These are phyloP conservation scores for Propithecus perrieri DNA, from an alignment of 2,797 vertebrate genomes.

Conservation along the genomic window DNA sequence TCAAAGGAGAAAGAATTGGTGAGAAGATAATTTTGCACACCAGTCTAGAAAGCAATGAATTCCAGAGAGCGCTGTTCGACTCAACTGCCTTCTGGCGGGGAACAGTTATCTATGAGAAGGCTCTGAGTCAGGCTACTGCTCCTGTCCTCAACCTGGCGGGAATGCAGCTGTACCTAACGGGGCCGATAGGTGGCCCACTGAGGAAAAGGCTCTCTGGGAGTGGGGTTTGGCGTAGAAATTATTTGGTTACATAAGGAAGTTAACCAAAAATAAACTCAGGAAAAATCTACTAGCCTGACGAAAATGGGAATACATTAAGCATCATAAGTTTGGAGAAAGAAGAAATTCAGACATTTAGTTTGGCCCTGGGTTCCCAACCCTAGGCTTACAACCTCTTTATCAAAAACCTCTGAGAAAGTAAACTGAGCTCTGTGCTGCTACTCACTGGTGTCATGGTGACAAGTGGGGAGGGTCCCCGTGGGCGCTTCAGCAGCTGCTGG, in stretches of 20 bases:
- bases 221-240: background rate
- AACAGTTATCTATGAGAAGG: background rate
- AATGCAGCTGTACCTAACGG: background rate
- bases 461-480: slow-evolving; percentile 95
- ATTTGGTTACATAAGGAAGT: background rate
- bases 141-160: background rate
- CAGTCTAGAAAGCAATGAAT: background rate
- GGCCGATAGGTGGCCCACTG: background rate
- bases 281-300: background rate
- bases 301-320: background rate
- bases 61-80: background rate
- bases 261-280: background rate
- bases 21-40: background rate
- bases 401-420: background rate
- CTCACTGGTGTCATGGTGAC: slow-evolving; percentile 96
- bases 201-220: background rate
- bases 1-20: background rate
- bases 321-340: background rate
- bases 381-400: background rate
- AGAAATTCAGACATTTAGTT: background rate
- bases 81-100: background rate
- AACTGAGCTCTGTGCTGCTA: slow-evolving; percentile 38
- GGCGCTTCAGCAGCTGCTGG: slow-evolving; percentile 96
- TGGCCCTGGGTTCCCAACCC: background rate
- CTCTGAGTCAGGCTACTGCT: background rate